Percentiles rank a stretch among this genome's conserved stretches.
These are phyloP conservation scores for Antennarius maculatus DNA, from an alignment of 2,797 vertebrate genomes.

Conservation along the genomic window DNA sequence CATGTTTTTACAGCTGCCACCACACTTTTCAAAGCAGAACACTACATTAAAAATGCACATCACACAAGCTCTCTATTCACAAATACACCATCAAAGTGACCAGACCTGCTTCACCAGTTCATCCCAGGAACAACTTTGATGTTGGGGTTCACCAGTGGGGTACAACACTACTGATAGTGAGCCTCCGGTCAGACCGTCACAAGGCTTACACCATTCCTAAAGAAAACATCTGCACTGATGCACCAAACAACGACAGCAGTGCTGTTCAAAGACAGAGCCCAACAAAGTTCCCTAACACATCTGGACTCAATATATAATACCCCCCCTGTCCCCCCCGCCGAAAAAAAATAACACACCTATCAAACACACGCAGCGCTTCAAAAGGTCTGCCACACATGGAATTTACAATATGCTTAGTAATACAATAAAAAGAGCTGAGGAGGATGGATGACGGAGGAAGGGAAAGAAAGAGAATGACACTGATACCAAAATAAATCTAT, in stretches of 20 bases:
- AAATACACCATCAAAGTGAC: constrained; percentile 42
- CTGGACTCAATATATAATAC: constrained; percentile 53
- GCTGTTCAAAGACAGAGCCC: constrained; percentile 25
- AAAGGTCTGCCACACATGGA: constrained; percentile 31
- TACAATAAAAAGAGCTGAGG: constrained; percentile 22
- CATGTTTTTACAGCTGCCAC: constrained; percentile 76
- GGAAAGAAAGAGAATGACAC: constrained; percentile 8
- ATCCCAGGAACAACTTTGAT: constrained; percentile 48
- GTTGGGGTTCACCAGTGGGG: constrained; percentile 19
- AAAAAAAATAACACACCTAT: constrained; percentile 11
- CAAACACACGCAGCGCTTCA: constrained; percentile 45
- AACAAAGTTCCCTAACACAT: constrained; percentile 54
- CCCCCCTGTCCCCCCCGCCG: neutral
- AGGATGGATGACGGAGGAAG: neutral
- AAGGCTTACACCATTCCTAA: constrained; percentile 24
- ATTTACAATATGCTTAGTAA: constrained; percentile 25
- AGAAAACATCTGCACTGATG: constrained; percentile 18
- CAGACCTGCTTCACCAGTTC: constrained; percentile 27
- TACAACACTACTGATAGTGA: constrained; percentile 19
- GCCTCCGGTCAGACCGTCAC: constrained; percentile 6
- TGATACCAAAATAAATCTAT: constrained; percentile 13
- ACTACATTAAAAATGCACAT: constrained; percentile 35
- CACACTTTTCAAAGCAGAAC: constrained; percentile 51
- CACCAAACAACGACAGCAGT: constrained; percentile 26
- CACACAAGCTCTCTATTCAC: constrained; percentile 39